Evolutionary conservation across 1,140 invertebrate genomes (phyloP).

Genomic region (Ceratosolen solmsi): DNA sequence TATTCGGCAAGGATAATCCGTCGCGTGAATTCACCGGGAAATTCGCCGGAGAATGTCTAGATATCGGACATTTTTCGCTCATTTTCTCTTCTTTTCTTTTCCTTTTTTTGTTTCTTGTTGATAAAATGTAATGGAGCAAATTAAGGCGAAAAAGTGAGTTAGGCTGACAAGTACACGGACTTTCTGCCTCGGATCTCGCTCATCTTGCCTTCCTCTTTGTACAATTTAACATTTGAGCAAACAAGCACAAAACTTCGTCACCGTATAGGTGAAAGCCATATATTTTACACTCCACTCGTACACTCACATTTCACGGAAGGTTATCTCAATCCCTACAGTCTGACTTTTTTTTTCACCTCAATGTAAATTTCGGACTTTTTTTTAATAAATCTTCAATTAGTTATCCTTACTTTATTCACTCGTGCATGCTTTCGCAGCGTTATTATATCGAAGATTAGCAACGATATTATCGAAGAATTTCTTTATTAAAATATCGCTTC

Average conservation of each 20-base stretch:
- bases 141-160: neutral
- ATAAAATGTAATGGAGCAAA: constrained; percentile 33
- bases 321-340: neutral
- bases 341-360: constrained; percentile 9
- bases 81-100: neutral
- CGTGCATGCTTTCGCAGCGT: neutral
- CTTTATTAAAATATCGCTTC: too few species aligned
- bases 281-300: neutral
- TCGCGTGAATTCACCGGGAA: neutral
- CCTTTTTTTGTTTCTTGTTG: neutral
- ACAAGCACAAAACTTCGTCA: neutral
- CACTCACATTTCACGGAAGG: constrained; percentile 8
- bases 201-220: neutral
- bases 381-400: neutral
- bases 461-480: neutral
- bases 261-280: neutral
- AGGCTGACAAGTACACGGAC: neutral
- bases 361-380: neutral
- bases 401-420: neutral
- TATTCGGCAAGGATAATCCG: constrained; percentile 4
- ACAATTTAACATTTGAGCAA: constrained; percentile 8
- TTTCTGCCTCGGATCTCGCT: neutral
- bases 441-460: too few species aligned
- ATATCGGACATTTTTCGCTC: neutral
- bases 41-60: neutral